phyloP scores from a whole-genome alignment of 2,113 vertebrate genomes.

The Rostratula benghalensis region DNA sequence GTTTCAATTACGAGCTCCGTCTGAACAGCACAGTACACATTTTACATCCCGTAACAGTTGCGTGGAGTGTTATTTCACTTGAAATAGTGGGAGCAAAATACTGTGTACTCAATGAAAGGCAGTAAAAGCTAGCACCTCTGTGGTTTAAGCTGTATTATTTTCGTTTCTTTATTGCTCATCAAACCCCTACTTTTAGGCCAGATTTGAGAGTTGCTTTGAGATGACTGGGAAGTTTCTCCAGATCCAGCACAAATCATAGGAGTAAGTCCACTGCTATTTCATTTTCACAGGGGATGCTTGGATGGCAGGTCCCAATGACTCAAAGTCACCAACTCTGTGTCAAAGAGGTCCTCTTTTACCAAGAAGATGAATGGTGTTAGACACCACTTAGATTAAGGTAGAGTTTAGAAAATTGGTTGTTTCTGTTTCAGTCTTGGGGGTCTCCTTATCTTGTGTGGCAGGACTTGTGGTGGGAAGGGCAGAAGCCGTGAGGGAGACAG shows the following conservation, averaged over 20 bases:
- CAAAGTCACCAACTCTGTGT: background rate
- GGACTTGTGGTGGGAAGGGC: background rate
- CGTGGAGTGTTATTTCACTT: background rate
- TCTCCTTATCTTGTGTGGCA: background rate
- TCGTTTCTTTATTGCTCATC: conserved; percentile 26
- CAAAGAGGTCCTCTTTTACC: background rate
- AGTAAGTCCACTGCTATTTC: background rate
- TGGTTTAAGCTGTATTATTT: conserved; percentile 28
- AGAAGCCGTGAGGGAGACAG: background rate
- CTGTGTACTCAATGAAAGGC: background rate
- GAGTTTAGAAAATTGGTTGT: background rate
- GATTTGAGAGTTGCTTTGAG: background rate
- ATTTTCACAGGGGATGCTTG: background rate
- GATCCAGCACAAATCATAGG: background rate
- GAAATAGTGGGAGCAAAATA: conserved; percentile 17
- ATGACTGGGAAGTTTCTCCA: background rate
- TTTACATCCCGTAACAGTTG: background rate
- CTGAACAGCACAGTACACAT: background rate
- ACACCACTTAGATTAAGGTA: background rate
- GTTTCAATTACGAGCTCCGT: background rate
- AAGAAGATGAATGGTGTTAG: background rate
- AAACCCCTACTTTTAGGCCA: background rate
- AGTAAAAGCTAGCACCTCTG: conserved; percentile 46
- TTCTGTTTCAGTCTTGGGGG: background rate
- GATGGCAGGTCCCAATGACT: background rate